phyloP scores from a whole-genome alignment of 2,797 vertebrate species.

The Menidia menidia region DNA sequence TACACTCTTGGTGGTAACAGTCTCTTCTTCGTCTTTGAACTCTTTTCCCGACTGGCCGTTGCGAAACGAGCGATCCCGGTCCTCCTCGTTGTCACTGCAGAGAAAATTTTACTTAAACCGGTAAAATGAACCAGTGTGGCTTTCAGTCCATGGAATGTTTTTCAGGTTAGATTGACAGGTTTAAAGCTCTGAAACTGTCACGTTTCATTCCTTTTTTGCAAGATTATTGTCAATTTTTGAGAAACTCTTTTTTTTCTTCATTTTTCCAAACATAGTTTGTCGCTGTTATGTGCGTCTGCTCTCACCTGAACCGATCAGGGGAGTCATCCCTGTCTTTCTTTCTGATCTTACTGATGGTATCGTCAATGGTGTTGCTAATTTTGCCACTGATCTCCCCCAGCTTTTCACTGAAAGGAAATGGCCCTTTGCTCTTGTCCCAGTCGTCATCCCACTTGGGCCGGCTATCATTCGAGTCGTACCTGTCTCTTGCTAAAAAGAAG shows the following conservation, averaged over 20 bases:
- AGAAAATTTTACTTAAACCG: neutral
- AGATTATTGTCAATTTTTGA: neutral
- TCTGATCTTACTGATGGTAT: slow-evolving; percentile 95
- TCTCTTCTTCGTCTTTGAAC: slow-evolving; percentile 97
- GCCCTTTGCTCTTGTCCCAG: slow-evolving; percentile 92
- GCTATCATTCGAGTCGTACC: slow-evolving; percentile 87
- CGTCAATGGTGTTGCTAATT: slow-evolving; percentile 97
- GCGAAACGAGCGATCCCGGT: slow-evolving; percentile 82
- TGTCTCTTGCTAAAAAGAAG: slow-evolving; percentile 82
- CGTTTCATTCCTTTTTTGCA: neutral
- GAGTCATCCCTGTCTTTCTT: slow-evolving; percentile 97
- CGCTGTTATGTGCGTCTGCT: neutral
- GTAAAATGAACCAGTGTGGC: neutral
- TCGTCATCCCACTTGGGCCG: slow-evolving; percentile 95
- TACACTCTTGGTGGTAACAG: slow-evolving; percentile 93
- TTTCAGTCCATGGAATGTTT: neutral
- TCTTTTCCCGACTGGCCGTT: slow-evolving; percentile 87
- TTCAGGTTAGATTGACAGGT: neutral
- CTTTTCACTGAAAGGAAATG: slow-evolving; percentile 97
- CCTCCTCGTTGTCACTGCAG: slow-evolving; percentile 91
- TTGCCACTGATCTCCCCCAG: slow-evolving; percentile 96
- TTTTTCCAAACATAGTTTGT: neutral
- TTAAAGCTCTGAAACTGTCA: neutral
- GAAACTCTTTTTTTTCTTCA: neutral
- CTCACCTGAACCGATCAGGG: slow-evolving; percentile 93